These are phyloP conservation scores for Steinernema khuongi DNA, from an alignment of 1,140 invertebrate species.

Conservation along the genomic window DNA sequence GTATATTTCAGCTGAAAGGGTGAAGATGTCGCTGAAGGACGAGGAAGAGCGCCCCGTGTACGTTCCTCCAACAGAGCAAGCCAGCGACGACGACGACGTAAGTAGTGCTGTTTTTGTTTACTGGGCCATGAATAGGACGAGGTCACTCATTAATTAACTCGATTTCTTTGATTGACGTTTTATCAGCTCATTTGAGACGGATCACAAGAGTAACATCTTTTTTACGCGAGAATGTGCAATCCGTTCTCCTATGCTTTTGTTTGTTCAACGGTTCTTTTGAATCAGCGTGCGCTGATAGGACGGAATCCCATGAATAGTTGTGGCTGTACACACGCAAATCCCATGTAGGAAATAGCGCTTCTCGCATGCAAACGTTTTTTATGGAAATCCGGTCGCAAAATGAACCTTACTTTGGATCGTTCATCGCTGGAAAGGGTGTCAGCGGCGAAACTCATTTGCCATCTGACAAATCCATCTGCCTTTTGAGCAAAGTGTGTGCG, in stretches of 20 bases:
- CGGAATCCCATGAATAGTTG: no score
- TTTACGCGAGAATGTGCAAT: no score
- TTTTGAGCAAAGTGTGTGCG: not conserved
- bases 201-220: no score
- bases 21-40: slow-evolving; percentile 12
- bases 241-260: no score
- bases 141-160: slow-evolving; percentile 1
- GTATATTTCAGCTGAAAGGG: no score
- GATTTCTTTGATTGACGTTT: not conserved
- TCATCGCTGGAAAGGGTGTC: not conserved
- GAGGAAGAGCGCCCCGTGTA: slow-evolving; percentile 4
- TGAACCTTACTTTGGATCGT: no score
- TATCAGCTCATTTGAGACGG: not conserved
- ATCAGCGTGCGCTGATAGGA: no score
- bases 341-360: no score
- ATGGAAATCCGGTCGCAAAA: no score
- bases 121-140: not conserved
- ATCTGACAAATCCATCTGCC: slow-evolving; percentile 12
- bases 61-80: not conserved
- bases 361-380: no score
- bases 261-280: no score
- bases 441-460: not conserved
- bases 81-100: not conserved
- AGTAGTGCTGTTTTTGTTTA: not conserved
- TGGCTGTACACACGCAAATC: no score